phyloP scores from a whole-genome alignment of 2,113 vertebrate genomes.

The Xiphophorus hellerii region DNA sequence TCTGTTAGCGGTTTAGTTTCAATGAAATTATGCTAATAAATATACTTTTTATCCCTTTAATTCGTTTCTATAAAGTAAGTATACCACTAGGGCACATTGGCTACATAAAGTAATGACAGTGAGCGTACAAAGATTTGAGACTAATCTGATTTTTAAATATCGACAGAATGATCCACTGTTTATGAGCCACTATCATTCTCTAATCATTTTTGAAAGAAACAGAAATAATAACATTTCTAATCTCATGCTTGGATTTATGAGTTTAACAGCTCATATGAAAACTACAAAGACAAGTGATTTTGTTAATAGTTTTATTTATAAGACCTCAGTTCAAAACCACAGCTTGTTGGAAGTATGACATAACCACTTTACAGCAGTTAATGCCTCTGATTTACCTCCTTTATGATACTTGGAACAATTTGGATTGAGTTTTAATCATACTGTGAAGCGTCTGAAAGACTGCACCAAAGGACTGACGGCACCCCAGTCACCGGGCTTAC shows the following conservation, averaged over 20 bases:
- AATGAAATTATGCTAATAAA: too few species aligned
- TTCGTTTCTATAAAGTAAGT: too few species aligned
- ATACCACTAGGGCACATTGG: too few species aligned
- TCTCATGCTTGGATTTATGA: too few species aligned
- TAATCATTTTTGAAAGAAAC: too few species aligned
- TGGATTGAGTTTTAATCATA: slow-evolving; percentile 30
- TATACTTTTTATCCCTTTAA: too few species aligned
- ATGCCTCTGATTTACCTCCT: slow-evolving; percentile 13
- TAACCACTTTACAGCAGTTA: background rate
- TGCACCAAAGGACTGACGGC: slow-evolving; percentile 83
- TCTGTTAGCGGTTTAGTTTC: too few species aligned
- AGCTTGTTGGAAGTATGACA: slow-evolving; percentile 8
- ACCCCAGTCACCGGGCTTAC: slow-evolving; percentile 90
- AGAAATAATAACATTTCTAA: background rate
- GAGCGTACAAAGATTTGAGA: too few species aligned
- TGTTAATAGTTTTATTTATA: slow-evolving; percentile 70
- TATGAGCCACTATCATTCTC: too few species aligned
- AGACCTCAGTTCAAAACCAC: slow-evolving; percentile 55
- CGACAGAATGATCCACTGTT: too few species aligned
- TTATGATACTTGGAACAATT: background rate
- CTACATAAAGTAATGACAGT: too few species aligned
- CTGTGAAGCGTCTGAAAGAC: slow-evolving; percentile 85
- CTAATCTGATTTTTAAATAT: too few species aligned
- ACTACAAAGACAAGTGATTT: slow-evolving; percentile 13
- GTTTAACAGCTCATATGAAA: background rate